Evolutionary conservation across 2,888 invertebrate genomes (phyloP).

Genomic region (Bhutanitis thaidina): DNA sequence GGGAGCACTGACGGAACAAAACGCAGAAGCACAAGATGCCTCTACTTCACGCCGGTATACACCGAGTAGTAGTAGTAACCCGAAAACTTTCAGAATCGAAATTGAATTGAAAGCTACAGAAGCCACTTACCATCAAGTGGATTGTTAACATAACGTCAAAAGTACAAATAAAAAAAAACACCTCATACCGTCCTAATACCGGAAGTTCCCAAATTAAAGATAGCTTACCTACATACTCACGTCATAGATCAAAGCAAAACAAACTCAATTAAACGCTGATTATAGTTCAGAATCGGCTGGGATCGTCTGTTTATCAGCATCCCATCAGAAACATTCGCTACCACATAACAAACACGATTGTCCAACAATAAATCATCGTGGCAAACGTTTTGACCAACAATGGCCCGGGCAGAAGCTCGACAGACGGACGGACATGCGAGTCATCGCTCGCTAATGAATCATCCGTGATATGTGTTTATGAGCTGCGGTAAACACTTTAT

Average conservation of each 20-base stretch:
- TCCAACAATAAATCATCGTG: conserved; percentile 52
- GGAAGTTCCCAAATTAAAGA: neutral
- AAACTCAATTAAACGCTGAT: neutral
- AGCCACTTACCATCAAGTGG: no score
- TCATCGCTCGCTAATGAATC: conserved; percentile 36
- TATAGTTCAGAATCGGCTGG: conserved; percentile 1
- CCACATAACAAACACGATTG: conserved; percentile 26
- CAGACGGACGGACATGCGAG: conserved; percentile 28
- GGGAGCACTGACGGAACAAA: no score
- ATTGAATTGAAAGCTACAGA: no score
- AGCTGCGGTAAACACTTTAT: neutral
- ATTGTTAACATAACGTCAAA: no score
- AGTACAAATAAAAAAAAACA: no score
- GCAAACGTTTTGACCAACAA: conserved; percentile 35
- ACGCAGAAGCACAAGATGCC: no score
- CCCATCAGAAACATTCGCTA: conserved; percentile 20
- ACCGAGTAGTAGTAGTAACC: no score
- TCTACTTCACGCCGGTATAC: no score
- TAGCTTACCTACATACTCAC: neutral
- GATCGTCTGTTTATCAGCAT: conserved; percentile 1
- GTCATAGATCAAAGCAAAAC: neutral
- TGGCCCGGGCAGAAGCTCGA: conserved; percentile 25
- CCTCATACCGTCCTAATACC: neutral
- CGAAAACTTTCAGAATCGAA: no score
- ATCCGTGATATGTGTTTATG: conserved; percentile 17